Conservation (phyloP, 2,113 vertebrate species). For the Vombatus ursinus region DNA sequence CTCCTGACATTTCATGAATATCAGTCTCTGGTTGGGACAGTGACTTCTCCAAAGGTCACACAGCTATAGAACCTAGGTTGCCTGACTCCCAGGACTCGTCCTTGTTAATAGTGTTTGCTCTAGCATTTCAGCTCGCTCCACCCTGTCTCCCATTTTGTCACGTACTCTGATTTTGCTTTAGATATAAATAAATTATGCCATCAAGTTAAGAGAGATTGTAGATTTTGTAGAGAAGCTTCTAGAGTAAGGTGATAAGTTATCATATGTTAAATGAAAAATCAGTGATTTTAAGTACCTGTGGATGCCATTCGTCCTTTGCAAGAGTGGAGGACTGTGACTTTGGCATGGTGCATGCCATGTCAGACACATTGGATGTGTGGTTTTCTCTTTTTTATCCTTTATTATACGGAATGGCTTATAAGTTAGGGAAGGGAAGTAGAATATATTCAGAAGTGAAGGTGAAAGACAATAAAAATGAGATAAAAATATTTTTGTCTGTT, state of each 20-base stretch:
- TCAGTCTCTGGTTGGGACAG: neutral
- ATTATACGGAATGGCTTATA: neutral
- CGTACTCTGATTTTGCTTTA: neutral
- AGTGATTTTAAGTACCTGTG: neutral
- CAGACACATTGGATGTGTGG: neutral
- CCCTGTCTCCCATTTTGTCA: accelerated
- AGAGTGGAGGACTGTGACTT: neutral
- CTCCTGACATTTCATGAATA: neutral
- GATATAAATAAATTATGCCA: neutral
- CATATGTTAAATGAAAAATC: neutral
- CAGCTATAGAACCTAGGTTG: neutral
- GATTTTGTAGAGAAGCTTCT: neutral
- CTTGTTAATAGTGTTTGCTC: neutral
- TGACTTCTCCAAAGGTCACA: neutral
- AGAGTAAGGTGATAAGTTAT: accelerated
- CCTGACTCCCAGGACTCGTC: neutral
- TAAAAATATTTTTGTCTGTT: neutral
- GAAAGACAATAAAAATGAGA: neutral
- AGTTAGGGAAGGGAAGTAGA: neutral
- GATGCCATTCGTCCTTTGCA: neutral
- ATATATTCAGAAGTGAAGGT: neutral
- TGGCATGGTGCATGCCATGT: neutral
- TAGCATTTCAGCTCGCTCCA: neutral
- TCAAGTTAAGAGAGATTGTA: neutral
- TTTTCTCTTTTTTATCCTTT: neutral